A percentile compares a stretch with the other conserved stretches of the same genome.
These are phyloP conservation scores for Nasonia longicornis DNA, from an alignment of 1,140 invertebrate genomes.

Conservation along the genomic window DNA sequence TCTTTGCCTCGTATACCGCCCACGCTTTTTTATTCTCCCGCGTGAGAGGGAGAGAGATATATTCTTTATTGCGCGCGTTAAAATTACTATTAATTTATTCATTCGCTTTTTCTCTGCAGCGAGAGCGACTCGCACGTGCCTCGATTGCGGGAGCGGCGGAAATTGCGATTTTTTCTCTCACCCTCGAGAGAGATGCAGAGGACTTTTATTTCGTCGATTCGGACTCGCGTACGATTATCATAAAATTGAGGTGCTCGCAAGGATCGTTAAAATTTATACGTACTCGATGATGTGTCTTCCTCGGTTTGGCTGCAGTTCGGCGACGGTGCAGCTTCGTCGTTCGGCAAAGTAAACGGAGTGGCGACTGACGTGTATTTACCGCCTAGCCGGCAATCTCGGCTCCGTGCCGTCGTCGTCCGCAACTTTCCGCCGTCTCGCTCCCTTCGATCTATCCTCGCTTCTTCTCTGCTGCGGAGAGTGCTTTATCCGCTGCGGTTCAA, in stretches of 20 bases:
- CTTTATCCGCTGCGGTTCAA: slow-evolving; percentile 34
- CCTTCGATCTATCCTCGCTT: not conserved
- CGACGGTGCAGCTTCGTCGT: slow-evolving; percentile 39
- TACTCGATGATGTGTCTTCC: not conserved
- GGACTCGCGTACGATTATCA: not conserved
- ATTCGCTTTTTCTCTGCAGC: not conserved
- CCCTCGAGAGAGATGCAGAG: not conserved
- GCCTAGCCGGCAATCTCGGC: slow-evolving; percentile 61
- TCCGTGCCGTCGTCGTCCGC: slow-evolving; percentile 27
- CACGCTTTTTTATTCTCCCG: not conserved
- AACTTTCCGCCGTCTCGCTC: slow-evolving; percentile 34
- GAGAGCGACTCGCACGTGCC: not conserved
- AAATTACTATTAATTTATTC: slow-evolving; percentile 35
- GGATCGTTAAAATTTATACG: not conserved
- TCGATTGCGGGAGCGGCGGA: not conserved
- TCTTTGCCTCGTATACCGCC: not conserved
- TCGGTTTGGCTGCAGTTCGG: not conserved
- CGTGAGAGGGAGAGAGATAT: not conserved
- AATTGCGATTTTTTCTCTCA: too few relatives aligned
- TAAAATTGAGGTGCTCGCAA: not conserved
- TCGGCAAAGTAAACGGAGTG: slow-evolving; percentile 60
- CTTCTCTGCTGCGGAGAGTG: slow-evolving; percentile 18
- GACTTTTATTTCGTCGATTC: not conserved
- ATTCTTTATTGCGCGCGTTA: not conserved
- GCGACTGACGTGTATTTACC: slow-evolving; percentile 64